These are phyloP conservation scores for Sebastes iracundus DNA, from an alignment of 2,797 vertebrate genomes.

Conservation along the genomic window DNA sequence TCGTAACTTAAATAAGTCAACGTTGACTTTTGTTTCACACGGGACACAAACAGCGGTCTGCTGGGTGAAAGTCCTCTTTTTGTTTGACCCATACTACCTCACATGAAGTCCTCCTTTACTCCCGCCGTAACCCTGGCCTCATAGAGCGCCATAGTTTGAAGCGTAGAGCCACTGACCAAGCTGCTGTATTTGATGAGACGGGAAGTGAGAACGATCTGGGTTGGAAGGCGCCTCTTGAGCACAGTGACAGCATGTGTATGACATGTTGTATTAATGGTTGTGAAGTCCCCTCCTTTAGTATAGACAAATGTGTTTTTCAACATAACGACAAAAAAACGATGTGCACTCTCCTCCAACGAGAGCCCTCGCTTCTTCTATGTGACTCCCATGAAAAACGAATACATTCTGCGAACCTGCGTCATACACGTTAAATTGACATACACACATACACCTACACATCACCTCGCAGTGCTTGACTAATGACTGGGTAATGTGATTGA, in stretches of 20 bases:
- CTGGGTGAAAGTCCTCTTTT: neutral
- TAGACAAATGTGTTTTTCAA: neutral
- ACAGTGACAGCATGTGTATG: neutral
- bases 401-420: neutral
- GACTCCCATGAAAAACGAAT: neutral
- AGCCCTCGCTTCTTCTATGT: neutral
- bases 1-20: neutral
- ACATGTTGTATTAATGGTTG: neutral
- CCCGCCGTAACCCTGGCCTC: too few species aligned
- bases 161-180: neutral
- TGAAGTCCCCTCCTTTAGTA: neutral
- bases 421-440: neutral
- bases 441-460: conserved; percentile 7
- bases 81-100: neutral
- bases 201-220: neutral
- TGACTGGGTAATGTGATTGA: conserved; percentile 24
- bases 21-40: neutral
- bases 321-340: neutral
- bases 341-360: neutral
- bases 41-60: neutral
- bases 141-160: too few species aligned
- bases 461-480: neutral
- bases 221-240: neutral
- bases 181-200: neutral
- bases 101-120: too few species aligned